Base-by-base conservation (phyloP, 2,113 vertebrate species). In the Diadophis punctatus region DNA sequence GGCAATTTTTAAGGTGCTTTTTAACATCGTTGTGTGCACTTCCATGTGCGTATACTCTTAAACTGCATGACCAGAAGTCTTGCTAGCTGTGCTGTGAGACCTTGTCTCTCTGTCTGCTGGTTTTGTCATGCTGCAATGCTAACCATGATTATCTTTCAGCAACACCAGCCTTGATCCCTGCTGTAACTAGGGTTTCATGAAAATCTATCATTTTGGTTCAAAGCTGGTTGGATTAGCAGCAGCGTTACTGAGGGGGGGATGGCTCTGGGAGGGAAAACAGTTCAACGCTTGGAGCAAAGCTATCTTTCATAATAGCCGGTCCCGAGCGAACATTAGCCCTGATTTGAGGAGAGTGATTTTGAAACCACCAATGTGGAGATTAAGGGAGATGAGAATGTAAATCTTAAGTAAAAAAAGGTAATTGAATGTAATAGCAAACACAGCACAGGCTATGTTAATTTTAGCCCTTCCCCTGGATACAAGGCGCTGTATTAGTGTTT, bases 361-460 rank as follows among this genome's bases (percentile, higher is more conserved):
- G 97, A 97, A 98, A 97, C 96, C 97, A 97, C 97, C 96, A 96
- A 97, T 97, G 96, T 97, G 97, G 97, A 98, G 98, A 98, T 98
- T 98, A 98, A 97, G 96, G 97, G 55, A 97, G 97, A 97, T 98
- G 98, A 98, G 98, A 98, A 97, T 98, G 98, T 98, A 98, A 98
- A 98, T 98, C 98, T 98, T 97, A 98, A 98, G 97, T 98, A 98
- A 98, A 98, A n/a, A 98, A 98, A 98, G 98, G 98, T 98, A 98
- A 98, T 98, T 98, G 98, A 98, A 98, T 98, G 97, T 98, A 98
- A 98, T 98, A 98, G 98, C 97, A 98, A 98, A 97, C 97, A 98
- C 97, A 97, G 98, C 97, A 97, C 95, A 96, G 97, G 97, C 98
- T 98, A 97, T 98, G 98, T 98, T 98, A 98, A 98, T 98, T 98